Evolutionary conservation across 2,113 vertebrate genomes (phyloP).

Genomic region (Carassius auratus): DNA sequence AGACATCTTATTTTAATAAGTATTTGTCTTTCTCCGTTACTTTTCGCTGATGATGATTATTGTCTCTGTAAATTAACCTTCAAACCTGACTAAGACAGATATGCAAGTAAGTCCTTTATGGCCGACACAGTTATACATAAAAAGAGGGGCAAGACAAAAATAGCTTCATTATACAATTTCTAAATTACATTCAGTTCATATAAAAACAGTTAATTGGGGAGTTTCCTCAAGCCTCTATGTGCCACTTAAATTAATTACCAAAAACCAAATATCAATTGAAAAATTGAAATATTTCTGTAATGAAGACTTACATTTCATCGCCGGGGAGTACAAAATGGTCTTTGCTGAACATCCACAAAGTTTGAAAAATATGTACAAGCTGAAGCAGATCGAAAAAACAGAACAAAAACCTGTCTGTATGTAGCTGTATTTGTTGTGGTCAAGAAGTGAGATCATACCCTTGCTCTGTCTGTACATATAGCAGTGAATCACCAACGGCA

Average conservation of each 20-base stretch:
- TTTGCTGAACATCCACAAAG: constrained; percentile 9
- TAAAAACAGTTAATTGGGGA: background rate
- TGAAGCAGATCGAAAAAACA: background rate
- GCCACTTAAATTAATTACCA: background rate
- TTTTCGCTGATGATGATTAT: background rate
- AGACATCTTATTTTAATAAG: constrained; percentile 74
- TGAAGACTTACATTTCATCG: constrained; percentile 58
- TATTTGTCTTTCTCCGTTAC: background rate
- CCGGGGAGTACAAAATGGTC: constrained; percentile 29
- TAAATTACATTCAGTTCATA: background rate
- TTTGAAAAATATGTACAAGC: background rate
- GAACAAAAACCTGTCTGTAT: background rate
- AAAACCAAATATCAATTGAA: background rate
- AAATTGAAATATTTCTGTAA: background rate
- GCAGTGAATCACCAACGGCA: constrained; percentile 61
- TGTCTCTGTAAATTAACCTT: background rate
- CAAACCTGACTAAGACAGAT: background rate
- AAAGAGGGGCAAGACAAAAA: background rate
- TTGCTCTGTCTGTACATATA: constrained; percentile 23
- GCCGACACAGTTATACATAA: background rate
- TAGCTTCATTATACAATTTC: background rate
- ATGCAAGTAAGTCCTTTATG: background rate
- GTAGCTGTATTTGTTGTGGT: background rate
- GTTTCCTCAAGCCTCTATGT: background rate
- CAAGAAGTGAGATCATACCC: constrained; percentile 27